Conservation (phyloP, 1,140 invertebrate genomes). For the Coenobita brevimanus region DNA sequence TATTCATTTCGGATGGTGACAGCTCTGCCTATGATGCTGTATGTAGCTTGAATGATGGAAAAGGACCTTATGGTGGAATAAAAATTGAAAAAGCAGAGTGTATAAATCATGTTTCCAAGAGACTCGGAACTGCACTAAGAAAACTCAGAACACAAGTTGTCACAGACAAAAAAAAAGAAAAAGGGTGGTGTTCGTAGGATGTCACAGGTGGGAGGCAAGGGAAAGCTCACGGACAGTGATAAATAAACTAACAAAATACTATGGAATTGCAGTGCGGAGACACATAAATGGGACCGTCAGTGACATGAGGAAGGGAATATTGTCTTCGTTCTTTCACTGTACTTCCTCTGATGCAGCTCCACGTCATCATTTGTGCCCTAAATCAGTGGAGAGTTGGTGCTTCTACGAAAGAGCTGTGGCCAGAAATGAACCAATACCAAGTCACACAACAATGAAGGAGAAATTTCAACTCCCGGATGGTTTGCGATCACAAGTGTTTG, state of each 20-base stretch:
- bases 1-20: conserved; percentile 10
- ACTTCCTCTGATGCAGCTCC: too few species aligned
- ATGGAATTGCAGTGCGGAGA: too few species aligned
- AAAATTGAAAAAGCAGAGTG: conserved; percentile 3
- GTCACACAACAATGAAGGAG: too few species aligned
- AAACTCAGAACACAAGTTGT: background rate
- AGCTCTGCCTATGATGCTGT: background rate
- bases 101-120: conserved; percentile 13
- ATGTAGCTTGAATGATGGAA: background rate
- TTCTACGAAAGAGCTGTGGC: too few species aligned
- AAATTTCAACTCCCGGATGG: background rate
- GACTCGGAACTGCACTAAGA: background rate
- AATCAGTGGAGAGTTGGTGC: too few species aligned
- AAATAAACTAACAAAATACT: too few species aligned
- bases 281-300: too few species aligned
- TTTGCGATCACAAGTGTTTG: background rate
- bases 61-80: conserved; percentile 1
- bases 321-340: too few species aligned
- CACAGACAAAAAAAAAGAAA: background rate
- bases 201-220: background rate
- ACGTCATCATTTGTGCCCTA: too few species aligned
- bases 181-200: background rate
- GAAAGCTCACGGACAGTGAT: too few species aligned
- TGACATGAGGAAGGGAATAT: too few species aligned
- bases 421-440: too few species aligned